These are phyloP conservation scores for Dufourea novaeangliae DNA, from an alignment of 1,140 invertebrate genomes.

Conservation along the genomic window DNA sequence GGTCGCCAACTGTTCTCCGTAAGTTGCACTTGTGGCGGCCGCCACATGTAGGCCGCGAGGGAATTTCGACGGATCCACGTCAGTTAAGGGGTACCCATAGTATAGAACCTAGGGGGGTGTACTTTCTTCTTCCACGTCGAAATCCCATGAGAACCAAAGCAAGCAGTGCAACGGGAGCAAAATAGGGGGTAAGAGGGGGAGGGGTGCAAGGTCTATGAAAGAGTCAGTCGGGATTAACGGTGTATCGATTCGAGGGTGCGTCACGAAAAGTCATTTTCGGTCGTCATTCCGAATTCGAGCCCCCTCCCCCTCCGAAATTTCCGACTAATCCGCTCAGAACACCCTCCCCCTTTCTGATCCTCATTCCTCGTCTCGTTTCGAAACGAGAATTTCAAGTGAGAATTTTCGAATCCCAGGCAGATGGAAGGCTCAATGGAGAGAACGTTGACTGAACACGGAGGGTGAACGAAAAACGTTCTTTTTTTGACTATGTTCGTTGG, in stretches of 20 bases:
- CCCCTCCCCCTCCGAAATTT: neutral
- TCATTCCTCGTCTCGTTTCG: no score
- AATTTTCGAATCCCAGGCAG: neutral
- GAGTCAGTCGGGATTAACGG: constrained; percentile 53
- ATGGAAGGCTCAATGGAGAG: neutral
- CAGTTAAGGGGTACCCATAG: constrained; percentile 34
- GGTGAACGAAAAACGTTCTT: neutral
- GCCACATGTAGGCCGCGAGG: constrained; percentile 78
- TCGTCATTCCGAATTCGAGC: constrained; percentile 2
- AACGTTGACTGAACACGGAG: neutral
- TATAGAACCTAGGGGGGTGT: constrained; percentile 22
- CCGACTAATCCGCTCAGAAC: constrained; percentile 20
- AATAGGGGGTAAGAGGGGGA: neutral
- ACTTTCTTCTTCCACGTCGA: constrained; percentile 37
- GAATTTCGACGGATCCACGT: constrained; percentile 68
- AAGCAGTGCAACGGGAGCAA: constrained; percentile 61
- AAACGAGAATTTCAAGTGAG: constrained; percentile 11
- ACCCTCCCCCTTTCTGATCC: constrained; percentile 1
- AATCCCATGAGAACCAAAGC: constrained; percentile 73
- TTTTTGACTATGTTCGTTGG: neutral
- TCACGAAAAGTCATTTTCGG: constrained; percentile 54
- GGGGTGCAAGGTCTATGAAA: constrained; percentile 30
- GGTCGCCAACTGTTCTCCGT: constrained; percentile 58
- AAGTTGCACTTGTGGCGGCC: constrained; percentile 62
- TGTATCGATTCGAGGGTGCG: constrained; percentile 54